A percentile compares a stretch with the other conserved stretches of the same genome.
phyloP scores from a whole-genome alignment of 2,797 vertebrate species.

The Pteropus rufus region DNA sequence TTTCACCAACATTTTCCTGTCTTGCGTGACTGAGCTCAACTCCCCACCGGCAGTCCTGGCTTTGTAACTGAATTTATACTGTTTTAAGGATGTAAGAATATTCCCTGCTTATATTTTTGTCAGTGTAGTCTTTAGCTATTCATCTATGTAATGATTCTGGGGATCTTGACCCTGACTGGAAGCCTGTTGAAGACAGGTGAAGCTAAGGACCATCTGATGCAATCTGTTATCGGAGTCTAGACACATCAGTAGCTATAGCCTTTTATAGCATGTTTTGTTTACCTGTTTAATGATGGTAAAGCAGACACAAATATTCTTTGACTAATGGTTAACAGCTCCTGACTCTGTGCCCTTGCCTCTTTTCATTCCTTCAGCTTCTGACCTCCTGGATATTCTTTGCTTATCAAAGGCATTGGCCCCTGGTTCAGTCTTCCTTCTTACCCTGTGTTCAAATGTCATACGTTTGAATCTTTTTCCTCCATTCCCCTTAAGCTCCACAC shows the following conservation, averaged over 20 bases:
- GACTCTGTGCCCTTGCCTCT: too few relatives aligned
- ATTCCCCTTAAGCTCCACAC: background rate
- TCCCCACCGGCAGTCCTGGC: background rate
- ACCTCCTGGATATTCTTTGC: background rate
- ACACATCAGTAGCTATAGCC: too few relatives aligned
- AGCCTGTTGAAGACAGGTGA: background rate
- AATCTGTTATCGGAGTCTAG: background rate
- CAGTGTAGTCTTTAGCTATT: background rate
- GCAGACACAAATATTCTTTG: background rate
- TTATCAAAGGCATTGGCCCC: fast-evolving
- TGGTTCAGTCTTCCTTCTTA: background rate
- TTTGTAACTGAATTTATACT: background rate
- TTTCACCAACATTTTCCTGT: background rate
- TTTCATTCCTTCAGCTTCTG: background rate
- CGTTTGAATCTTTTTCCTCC: too few relatives aligned
- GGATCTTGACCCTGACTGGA: background rate
- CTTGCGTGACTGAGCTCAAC: background rate
- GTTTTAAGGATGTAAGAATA: background rate
- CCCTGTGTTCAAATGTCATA: fast-evolving
- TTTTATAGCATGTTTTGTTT: background rate
- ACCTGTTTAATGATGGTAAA: background rate
- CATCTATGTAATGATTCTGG: too few relatives aligned
- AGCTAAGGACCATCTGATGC: too few relatives aligned
- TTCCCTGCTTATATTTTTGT: background rate
- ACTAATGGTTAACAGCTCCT: background rate